A percentile compares a stretch with the other conserved stretches of the same genome.
Evolutionary conservation across 2,113 vertebrate species (phyloP).

Genomic region (Terrapene triunguis): DNA sequence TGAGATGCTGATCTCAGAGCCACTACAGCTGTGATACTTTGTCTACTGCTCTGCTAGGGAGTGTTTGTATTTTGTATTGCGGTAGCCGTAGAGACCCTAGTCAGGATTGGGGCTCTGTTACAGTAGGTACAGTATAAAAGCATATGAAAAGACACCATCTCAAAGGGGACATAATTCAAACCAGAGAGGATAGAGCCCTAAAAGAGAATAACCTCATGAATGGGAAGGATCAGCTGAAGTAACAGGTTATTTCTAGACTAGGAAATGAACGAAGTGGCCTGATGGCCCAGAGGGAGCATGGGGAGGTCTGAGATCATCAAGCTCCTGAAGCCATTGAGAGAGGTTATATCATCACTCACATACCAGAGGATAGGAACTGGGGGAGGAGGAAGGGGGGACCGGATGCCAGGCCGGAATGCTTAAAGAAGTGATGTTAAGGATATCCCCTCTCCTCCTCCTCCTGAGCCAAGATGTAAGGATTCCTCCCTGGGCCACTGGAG

Average conservation of each 20-base stretch:
- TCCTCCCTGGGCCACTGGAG: neutral
- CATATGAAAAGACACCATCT: neutral
- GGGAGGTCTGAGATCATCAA: neutral
- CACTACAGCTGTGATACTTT: neutral
- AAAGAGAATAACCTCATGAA: neutral
- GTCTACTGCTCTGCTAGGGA: neutral
- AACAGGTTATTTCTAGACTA: constrained; percentile 61
- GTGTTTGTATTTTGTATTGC: neutral
- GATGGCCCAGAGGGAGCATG: neutral
- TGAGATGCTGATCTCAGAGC: neutral
- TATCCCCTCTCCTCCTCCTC: constrained; percentile 68
- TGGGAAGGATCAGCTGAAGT: constrained; percentile 30
- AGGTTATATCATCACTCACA: constrained; percentile 52
- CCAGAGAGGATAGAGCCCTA: neutral
- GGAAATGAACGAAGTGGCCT: constrained; percentile 48
- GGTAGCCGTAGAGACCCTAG: neutral
- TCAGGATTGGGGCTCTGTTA: neutral
- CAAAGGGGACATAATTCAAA: constrained; percentile 1
- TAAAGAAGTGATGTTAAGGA: constrained; percentile 71
- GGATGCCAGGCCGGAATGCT: constrained; percentile 62
- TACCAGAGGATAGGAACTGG: constrained; percentile 65
- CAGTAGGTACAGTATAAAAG: neutral
- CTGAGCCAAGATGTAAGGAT: constrained; percentile 60
- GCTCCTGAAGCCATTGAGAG: neutral
- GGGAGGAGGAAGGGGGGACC: constrained; percentile 64